Conservation (phyloP, 2,113 vertebrate species). For the Regulus satrapa region DNA sequence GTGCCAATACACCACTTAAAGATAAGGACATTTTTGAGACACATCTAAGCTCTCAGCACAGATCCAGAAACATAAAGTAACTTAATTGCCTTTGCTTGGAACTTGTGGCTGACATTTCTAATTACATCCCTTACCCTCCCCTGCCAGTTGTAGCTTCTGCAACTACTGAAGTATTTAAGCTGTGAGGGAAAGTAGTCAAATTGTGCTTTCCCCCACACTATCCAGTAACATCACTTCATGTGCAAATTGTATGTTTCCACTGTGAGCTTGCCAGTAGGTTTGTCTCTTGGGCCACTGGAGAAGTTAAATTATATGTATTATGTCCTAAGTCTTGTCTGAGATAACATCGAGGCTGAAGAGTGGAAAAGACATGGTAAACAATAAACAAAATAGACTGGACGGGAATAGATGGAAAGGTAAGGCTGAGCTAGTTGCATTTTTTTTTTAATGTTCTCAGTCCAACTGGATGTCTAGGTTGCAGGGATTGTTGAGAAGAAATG, state of each 20-base stretch:
- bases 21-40: background rate
- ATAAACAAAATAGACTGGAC: constrained; percentile 43
- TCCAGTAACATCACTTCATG: background rate
- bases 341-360: constrained; percentile 46
- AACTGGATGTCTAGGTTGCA: background rate
- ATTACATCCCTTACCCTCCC: background rate
- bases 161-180: background rate
- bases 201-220: background rate
- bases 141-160: background rate
- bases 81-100: constrained; percentile 13
- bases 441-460: background rate
- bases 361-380: constrained; percentile 52
- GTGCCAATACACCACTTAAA: background rate
- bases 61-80: background rate
- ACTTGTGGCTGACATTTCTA: background rate
- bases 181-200: background rate
- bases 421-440: background rate
- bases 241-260: background rate
- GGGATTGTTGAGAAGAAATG: background rate
- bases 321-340: constrained; percentile 32
- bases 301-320: constrained; percentile 18
- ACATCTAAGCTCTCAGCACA: background rate
- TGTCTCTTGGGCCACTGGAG: background rate
- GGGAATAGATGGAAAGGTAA: constrained; percentile 62
- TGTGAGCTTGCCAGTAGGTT: background rate